Evolutionary conservation across 2,797 vertebrate genomes (phyloP), one percentile per base, ranked within the genome.

Genomic region (Paedocypris micromegethes): DNA sequence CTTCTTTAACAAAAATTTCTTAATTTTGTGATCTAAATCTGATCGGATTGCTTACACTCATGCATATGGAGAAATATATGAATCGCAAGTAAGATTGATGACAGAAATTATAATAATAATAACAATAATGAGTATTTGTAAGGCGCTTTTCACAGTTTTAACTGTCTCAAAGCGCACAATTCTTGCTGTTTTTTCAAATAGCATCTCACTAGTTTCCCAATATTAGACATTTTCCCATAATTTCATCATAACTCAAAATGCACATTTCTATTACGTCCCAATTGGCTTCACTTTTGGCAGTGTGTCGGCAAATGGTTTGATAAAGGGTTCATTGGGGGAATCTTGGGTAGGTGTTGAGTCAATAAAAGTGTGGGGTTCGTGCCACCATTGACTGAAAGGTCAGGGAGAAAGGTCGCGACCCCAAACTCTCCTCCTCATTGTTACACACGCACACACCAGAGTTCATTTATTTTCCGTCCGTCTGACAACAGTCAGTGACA

Each of bases 331-430:
- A 70, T 66, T 46, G 42, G 64, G 73, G 48, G 55, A 72, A 77
- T 57, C 9, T 53, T 61, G 58, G 70, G 66, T 73, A 81, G 78
- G 80, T 67, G 52, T 64, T 70, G 77, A 83, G 86, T 88, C 85
- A 85, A 66, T 84, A 68, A 72, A 66, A 81, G 80, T 72, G 77
- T 84, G 83, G 80, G 86, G 86, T 88, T 87, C 88, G 88, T 84
- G 85, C 84, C 82, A 76, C 72, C 68, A 73, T 81, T 77, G 83
- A 85, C 75, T 76, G 77, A 57, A 73, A 78, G 84, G 84, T 87
- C 83, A 81, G 58, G 54, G n/a, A 54, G 41, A 55, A 70, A 81
- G 83, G 82, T 82, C 53, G 1, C 58, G 69, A 85, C 85, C 86
- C 78, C 75, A 86, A 62, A 63, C 82, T 82, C 80, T 72, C 50